These are phyloP conservation scores for Excalfactoria chinensis DNA, from an alignment of 2,113 vertebrate genomes.

Conservation along the genomic window DNA sequence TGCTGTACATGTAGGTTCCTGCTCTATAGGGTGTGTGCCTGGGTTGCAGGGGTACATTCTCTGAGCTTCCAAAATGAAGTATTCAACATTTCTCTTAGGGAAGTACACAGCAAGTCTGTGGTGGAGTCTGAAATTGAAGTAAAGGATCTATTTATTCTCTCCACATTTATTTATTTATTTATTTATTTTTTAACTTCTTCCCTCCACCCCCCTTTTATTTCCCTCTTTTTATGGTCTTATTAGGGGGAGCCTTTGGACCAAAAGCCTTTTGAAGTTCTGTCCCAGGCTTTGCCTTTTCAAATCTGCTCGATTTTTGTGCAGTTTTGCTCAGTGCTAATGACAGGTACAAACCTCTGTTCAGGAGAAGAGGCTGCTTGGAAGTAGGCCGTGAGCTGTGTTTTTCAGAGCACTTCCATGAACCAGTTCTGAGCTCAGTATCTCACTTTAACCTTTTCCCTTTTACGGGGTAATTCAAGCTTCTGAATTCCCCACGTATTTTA, in stretches of 20 bases:
- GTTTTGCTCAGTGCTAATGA: not conserved
- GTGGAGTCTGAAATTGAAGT: not conserved
- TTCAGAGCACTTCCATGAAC: not conserved
- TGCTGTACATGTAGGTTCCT: not conserved
- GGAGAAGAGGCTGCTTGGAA: not conserved
- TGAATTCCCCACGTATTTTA: not conserved
- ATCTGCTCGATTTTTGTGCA: not conserved
- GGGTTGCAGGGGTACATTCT: not conserved
- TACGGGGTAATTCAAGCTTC: not conserved
- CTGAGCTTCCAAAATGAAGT: not conserved
- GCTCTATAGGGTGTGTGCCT: not conserved
- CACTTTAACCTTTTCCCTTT: not conserved
- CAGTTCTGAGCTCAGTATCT: not conserved
- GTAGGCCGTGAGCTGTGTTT: not conserved
- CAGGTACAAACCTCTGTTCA: not conserved
- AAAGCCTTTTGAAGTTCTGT: not conserved
- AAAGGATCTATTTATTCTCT: not conserved
- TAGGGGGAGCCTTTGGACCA: not conserved
- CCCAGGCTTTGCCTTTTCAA: not conserved
- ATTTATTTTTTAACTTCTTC: not conserved
- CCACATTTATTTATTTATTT: rapidly evolving
- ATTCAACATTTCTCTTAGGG: not conserved
- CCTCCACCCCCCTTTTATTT: too few species aligned
- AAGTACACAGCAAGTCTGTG: not conserved
- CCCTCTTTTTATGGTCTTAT: not conserved